Conservation (phyloP, 1,140 invertebrate species). For the Orchestia grillus region DNA sequence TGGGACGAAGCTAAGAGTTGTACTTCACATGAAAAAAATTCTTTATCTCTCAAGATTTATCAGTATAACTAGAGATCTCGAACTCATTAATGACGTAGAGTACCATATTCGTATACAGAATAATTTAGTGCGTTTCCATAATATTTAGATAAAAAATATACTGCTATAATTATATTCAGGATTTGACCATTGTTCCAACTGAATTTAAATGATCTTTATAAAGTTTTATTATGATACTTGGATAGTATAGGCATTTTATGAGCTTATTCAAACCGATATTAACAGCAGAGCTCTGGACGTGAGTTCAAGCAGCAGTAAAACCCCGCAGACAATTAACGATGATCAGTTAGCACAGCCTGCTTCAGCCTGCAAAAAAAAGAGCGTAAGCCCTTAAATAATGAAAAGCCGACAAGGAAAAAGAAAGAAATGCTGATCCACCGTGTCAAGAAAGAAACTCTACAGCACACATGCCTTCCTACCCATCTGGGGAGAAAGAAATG, state of each 20-base stretch:
- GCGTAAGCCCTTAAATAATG: neutral
- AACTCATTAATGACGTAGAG: neutral
- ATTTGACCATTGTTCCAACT: neutral
- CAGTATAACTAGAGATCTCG: neutral
- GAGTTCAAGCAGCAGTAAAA: too few relatives aligned
- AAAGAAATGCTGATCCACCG: neutral
- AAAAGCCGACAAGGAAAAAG: neutral
- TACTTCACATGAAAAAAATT: neutral
- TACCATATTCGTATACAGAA: neutral
- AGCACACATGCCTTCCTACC: too few relatives aligned
- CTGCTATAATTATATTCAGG: neutral
- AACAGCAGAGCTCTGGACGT: too few relatives aligned
- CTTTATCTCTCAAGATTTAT: neutral
- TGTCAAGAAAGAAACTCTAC: too few relatives aligned
- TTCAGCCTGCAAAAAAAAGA: neutral
- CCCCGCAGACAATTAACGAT: neutral
- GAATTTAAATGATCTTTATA: neutral
- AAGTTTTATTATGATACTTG: too few relatives aligned
- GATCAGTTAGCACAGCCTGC: neutral
- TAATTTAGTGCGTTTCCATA: neutral
- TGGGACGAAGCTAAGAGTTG: neutral
- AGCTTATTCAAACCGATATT: too few relatives aligned
- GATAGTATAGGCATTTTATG: neutral
- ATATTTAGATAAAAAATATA: neutral
- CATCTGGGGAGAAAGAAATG: too few relatives aligned